These are phyloP conservation scores for Lasioglossum malachurum DNA, from an alignment of 2,888 invertebrate genomes.

Conservation along the genomic window DNA sequence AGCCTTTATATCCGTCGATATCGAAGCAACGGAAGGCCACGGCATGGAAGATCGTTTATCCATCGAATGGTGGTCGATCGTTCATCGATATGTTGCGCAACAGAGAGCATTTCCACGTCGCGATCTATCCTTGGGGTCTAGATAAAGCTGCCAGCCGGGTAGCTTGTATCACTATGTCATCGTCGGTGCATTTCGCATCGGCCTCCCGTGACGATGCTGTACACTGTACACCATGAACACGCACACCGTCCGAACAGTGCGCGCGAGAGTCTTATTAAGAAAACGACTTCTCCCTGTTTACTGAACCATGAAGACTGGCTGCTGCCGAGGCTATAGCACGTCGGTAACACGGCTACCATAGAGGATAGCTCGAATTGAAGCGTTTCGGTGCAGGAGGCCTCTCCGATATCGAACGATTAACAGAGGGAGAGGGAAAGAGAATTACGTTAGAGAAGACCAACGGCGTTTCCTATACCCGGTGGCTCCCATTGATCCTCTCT, in stretches of 20 bases:
- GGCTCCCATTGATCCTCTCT: conserved; percentile 75
- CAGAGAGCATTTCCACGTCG: neutral
- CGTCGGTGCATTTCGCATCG: conserved; percentile 26
- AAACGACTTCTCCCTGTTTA: conserved; percentile 34
- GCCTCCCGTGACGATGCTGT: conserved; percentile 18
- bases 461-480: conserved; percentile 66
- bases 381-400: conserved; percentile 68
- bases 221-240: conserved; percentile 9
- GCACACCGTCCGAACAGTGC: neutral
- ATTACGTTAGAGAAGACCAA: neutral
- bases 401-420: conserved; percentile 63
- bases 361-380: conserved; percentile 69
- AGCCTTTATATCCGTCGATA: neutral
- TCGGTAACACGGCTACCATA: conserved; percentile 36
- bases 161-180: conserved; percentile 47
- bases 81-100: conserved; percentile 34
- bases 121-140: conserved; percentile 21
- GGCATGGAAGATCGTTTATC: neutral
- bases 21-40: neutral
- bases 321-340: conserved; percentile 17
- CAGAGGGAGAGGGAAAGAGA: too few relatives aligned
- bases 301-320: conserved; percentile 53
- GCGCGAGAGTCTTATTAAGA: conserved; percentile 24
- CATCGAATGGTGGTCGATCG: conserved; percentile 17
- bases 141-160: conserved; percentile 38